These are phyloP conservation scores for Caerostris extrusa DNA, from an alignment of 1,140 invertebrate species.

Conservation along the genomic window DNA sequence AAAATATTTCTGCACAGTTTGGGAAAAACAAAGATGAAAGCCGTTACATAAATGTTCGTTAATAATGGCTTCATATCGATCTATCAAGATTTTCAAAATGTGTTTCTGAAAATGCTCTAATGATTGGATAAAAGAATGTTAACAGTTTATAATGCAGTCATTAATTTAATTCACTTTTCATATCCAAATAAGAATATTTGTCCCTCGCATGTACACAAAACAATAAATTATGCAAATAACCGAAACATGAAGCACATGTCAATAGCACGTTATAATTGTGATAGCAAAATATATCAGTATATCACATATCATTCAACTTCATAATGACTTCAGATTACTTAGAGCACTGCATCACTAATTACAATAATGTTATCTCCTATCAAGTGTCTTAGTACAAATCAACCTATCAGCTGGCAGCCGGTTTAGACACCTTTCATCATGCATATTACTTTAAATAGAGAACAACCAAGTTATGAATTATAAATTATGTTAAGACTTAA, in stretches of 20 bases:
- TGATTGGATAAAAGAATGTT: background rate
- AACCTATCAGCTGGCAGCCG: slow-evolving; percentile 76
- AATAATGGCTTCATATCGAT: background rate
- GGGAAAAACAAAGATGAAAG: background rate
- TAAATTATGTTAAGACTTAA: slow-evolving; percentile 47
- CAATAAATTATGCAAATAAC: slow-evolving; percentile 77
- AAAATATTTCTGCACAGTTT: no score
- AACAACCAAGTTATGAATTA: slow-evolving; percentile 34
- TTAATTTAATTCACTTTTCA: slow-evolving; percentile 68
- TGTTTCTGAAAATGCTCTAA: background rate
- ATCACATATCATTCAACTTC: slow-evolving; percentile 31
- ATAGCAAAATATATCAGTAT: background rate
- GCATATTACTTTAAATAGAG: slow-evolving; percentile 31
- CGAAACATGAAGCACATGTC: slow-evolving; percentile 74
- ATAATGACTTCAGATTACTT: slow-evolving; percentile 70
- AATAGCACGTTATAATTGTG: background rate
- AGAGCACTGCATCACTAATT: slow-evolving; percentile 74
- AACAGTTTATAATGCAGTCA: background rate
- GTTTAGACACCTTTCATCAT: slow-evolving; percentile 51
- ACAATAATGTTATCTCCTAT: slow-evolving; percentile 73
- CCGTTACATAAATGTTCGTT: background rate
- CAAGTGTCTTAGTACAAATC: slow-evolving; percentile 72
- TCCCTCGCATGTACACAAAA: slow-evolving; percentile 22
- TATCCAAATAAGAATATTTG: slow-evolving; percentile 67
- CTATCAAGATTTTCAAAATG: background rate